Base-by-base conservation (phyloP, 2,888 invertebrate species). In the Limnephilus auricula region DNA sequence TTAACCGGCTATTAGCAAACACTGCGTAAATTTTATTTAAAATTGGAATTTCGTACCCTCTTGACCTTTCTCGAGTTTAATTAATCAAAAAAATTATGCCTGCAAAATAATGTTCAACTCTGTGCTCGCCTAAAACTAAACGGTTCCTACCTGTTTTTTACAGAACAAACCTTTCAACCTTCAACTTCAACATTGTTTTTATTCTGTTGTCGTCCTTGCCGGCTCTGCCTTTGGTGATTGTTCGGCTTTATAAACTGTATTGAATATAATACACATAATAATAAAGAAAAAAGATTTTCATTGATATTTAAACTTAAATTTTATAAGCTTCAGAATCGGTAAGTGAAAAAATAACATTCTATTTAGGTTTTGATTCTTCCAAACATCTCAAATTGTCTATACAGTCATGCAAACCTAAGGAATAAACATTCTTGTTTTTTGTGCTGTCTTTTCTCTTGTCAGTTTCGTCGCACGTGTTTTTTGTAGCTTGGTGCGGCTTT, bases 391-490 rank as follows among this genome's bases (percentile, higher is more conserved):
- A 30, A 31, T 50, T 15, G 6, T 9, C 45, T 50, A 15, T 89
- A 31, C 91, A 92, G 85, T 83, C 92, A 37, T 90, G 80, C 92
- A 92, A n/a, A 92, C 92, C 87, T 88, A 50, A 88, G 45, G 88
- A 65, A 90, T 50, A 32, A 79, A 65, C 84, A 34, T 25, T 18
- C 12, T 45, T 89, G n/a, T 32, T 18, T 45, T 50, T 79, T 37
- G 79, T 86, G 12, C 50, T 34, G 80, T 37, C 15, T 25, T 50
- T 34, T 82, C 25, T 32, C 50, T 83, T 88, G 88, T 89, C 90
- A 90, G 86, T 80, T 34, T 84, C 30, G 3, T 65, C 91, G 88
- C 92, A 92, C 92, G 92, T 92, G 92, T 90, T n/a, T 31, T 65
- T 65, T 65, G 65, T 65, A 25, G n/a, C 2, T 65, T 4, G n/a